These are phyloP conservation scores for Drosophila biarmipes DNA, from an alignment of 1,140 invertebrate genomes.

Conservation along the genomic window DNA sequence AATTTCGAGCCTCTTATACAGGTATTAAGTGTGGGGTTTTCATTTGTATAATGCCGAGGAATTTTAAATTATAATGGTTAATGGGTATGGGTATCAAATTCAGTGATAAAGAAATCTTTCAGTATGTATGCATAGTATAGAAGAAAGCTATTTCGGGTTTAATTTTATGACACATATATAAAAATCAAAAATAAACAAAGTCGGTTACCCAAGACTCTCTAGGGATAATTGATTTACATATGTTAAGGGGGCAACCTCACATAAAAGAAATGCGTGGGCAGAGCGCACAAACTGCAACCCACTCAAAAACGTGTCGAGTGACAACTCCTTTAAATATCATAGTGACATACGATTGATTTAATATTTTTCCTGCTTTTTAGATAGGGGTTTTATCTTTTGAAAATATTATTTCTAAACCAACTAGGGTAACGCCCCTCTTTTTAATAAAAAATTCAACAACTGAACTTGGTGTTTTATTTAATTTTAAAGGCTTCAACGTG, in stretches of 20 bases:
- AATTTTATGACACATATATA: not conserved
- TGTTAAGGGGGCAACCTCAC: constrained; percentile 20
- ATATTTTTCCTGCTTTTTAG: no score
- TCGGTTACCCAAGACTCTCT: constrained; percentile 35
- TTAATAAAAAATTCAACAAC: not conserved
- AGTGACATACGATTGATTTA: not conserved
- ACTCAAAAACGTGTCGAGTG: constrained; percentile 24
- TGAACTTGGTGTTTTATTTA: no score
- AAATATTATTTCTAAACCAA: not conserved
- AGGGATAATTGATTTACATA: constrained; percentile 63
- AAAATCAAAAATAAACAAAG: constrained; percentile 9
- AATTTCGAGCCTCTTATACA: constrained; percentile 20
- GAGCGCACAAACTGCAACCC: constrained; percentile 36
- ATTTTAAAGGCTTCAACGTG: not conserved
- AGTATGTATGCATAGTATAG: no score
- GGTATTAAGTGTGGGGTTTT: constrained; percentile 11
- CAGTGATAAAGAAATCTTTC: not conserved
- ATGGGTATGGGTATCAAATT: not conserved
- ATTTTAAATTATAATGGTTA: not conserved
- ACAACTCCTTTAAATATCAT: not conserved
- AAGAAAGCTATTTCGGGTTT: not conserved
- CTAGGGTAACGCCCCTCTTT: not conserved
- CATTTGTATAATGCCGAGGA: not conserved
- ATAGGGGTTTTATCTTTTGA: no score
- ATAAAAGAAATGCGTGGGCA: constrained; percentile 37